These are phyloP conservation scores for Pocota personata DNA, from an alignment of 2,888 invertebrate genomes.

Conservation along the genomic window DNA sequence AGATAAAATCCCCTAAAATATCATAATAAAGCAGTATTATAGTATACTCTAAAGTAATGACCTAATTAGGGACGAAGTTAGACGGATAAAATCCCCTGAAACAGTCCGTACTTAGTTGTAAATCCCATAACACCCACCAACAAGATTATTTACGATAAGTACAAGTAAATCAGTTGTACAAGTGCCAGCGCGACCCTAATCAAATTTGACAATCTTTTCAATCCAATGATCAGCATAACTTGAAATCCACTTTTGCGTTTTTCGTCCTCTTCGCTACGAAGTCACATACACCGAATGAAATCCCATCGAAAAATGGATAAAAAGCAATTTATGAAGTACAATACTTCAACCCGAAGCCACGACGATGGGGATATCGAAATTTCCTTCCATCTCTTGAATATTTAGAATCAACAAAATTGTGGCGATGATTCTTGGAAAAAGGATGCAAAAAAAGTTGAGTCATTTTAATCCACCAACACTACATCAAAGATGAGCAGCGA, in stretches of 20 bases:
- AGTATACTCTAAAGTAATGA: too few species aligned
- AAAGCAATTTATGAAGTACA: neutral
- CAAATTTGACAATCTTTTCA: neutral
- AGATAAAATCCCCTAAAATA: too few species aligned
- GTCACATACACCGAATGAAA: neutral
- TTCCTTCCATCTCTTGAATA: neutral
- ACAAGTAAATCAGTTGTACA: neutral
- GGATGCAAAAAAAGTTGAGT: neutral
- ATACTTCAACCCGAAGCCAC: neutral
- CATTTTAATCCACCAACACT: neutral
- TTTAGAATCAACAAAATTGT: constrained; percentile 1
- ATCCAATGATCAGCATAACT: neutral
- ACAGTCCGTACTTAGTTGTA: neutral
- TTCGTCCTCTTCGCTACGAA: neutral
- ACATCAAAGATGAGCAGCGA: neutral
- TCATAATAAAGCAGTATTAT: too few species aligned
- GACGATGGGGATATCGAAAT: neutral
- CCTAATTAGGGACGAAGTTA: neutral
- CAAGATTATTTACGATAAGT: neutral
- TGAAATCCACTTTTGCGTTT: neutral
- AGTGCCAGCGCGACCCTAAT: constrained; percentile 5
- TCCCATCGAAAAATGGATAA: neutral
- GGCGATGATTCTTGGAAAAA: neutral
- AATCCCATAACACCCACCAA: neutral
- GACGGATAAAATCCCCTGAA: neutral